phyloP scores from a whole-genome alignment of 2,797 vertebrate species.

The Oophaga sylvatica region DNA sequence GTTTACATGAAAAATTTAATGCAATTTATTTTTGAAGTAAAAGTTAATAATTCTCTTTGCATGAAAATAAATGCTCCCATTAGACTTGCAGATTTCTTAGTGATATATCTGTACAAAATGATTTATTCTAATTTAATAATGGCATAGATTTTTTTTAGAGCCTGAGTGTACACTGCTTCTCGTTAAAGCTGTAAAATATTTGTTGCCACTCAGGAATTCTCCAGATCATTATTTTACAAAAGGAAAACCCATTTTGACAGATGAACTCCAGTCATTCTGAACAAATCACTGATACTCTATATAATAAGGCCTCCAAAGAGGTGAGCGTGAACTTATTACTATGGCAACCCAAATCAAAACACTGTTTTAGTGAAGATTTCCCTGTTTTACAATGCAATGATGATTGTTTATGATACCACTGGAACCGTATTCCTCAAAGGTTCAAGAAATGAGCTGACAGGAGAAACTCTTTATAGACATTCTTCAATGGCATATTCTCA shows the following conservation, averaged over 20 bases:
- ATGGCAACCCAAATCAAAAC: constrained; percentile 94
- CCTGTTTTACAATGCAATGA: constrained; percentile 95
- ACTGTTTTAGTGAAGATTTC: constrained; percentile 91
- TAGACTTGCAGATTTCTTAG: constrained; percentile 75
- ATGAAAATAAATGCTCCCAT: constrained; percentile 79
- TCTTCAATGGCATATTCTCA: constrained; percentile 74
- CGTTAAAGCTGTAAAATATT: constrained; percentile 83
- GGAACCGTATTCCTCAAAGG: constrained; percentile 82
- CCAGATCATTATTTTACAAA: constrained; percentile 99
- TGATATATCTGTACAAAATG: constrained; percentile 77
- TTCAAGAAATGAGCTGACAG: constrained; percentile 85
- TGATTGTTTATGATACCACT: constrained; percentile 93
- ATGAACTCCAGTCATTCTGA: constrained; percentile 92
- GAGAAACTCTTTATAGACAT: constrained; percentile 83
- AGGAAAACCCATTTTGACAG: constrained; percentile 98
- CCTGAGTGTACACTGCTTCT: constrained; percentile 79
- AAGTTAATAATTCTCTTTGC: constrained; percentile 83
- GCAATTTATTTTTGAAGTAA: constrained; percentile 82
- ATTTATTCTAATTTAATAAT: constrained; percentile 86
- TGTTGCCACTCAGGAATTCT: constrained; percentile 87
- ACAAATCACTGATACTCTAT: constrained; percentile 91
- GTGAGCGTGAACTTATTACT: constrained; percentile 91
- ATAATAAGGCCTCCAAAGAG: constrained; percentile 99
- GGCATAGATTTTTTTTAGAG: constrained; percentile 84
- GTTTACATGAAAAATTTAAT: constrained; percentile 77